Base-by-base conservation (phyloP, 2,888 invertebrate species). In the Volucella zonaria region DNA sequence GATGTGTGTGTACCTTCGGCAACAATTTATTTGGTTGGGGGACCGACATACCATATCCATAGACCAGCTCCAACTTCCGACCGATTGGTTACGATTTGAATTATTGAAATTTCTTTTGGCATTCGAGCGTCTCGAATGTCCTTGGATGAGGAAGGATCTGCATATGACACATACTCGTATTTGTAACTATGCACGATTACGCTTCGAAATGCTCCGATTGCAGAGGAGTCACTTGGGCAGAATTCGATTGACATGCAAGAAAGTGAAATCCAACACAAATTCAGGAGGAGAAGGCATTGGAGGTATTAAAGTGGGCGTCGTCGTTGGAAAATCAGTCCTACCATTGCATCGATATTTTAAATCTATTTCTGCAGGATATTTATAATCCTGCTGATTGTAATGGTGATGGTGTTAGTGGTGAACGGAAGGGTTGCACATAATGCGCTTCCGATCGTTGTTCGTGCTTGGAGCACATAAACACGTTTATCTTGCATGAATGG, bases 311-410 rank as follows among this genome's bases (percentile, higher is more conserved):
- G 31, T 31, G 31, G 31, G 31, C 31, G 6, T 31, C 31, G 6
- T 31, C 31, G 31, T 31, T 31, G 6, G 31, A 31, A 31, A 31
- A 31, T 31, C 31, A 31, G 31, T 31, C 6, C 31, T 6, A 23
- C 18, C 18, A 23, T 23, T 23, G 47, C 76, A 80, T 80, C 71
- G 75, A 80, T 83, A 76, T 85, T 80, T 85, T 80, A 85, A 85
- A 85, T 85, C 76, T 76, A 76, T 85, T 85, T 85, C 85, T 76
- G 76, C 58, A 85, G 76, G 81, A 81, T 81, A 81, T 77, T 81
- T 85, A 85, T 85, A 81, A 85, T 80, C 85, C 76, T 81, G 4
- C 31, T 77, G 80, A 80, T 85, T 51, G 80, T 67, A 80, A 80
- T 83, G 18, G 18, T 23, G 18, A 61, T 76, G 31, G 43, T 61